A percentile compares a stretch with the other conserved stretches of the same genome.
Conservation (phyloP, 2,888 invertebrate species). For the Cepaea hortensis region DNA sequence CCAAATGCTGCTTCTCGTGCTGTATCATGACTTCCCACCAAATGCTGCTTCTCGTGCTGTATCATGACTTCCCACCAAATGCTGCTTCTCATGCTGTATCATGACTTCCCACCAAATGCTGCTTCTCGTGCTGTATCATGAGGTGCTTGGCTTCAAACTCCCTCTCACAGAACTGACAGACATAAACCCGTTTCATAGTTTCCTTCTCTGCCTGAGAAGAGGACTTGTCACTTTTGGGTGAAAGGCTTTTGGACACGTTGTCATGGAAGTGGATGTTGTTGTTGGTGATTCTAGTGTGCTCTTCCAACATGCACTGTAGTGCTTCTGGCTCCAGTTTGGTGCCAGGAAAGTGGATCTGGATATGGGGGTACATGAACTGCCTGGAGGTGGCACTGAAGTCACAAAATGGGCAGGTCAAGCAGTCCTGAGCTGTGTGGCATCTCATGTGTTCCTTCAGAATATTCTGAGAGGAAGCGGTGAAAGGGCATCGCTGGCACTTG, state of each 20-base stretch:
- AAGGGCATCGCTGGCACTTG: slow-evolving; percentile 71
- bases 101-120: slow-evolving; percentile 28
- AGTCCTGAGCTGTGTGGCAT: slow-evolving; percentile 59
- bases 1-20: slow-evolving; percentile 63
- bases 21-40: slow-evolving; percentile 6
- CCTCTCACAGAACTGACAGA: slow-evolving; percentile 70
- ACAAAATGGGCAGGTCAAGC: slow-evolving; percentile 66
- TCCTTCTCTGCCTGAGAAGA: not conserved
- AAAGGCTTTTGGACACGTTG: slow-evolving; percentile 40
- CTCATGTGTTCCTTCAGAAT: slow-evolving; percentile 62
- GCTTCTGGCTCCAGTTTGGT: slow-evolving; percentile 48
- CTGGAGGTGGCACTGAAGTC: slow-evolving; percentile 63
- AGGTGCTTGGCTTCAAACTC: slow-evolving; percentile 66
- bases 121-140: slow-evolving; percentile 57
- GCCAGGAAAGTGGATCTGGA: slow-evolving; percentile 68
- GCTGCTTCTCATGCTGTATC: slow-evolving; percentile 59
- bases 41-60: slow-evolving; percentile 60
- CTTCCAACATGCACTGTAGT: slow-evolving; percentile 51
- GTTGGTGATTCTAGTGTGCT: slow-evolving; percentile 30
- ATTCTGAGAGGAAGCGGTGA: slow-evolving; percentile 61
- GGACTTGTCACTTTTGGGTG: slow-evolving; percentile 44
- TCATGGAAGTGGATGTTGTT: slow-evolving; percentile 45
- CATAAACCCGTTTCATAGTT: slow-evolving; percentile 62
- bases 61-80: slow-evolving; percentile 51
- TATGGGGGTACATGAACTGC: slow-evolving; percentile 60